phyloP scores from a whole-genome alignment of 1,140 invertebrate genomes.

The Trinorchestia longiramus region DNA sequence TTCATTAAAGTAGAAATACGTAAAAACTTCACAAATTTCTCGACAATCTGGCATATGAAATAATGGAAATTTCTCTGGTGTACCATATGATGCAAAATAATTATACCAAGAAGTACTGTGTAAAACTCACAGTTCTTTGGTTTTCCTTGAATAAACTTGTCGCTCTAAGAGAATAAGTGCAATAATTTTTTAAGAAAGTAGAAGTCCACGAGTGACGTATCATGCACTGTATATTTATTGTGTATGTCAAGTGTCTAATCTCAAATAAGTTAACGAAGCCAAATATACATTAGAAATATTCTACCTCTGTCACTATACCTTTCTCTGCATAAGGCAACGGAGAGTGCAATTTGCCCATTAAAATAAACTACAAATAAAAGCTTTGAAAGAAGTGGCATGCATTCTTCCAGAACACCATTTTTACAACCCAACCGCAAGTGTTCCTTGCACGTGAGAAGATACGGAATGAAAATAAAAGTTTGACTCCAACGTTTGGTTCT shows the following conservation, averaged over 20 bases:
- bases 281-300: conserved; percentile 1
- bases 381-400: not conserved
- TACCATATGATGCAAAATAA: not conserved
- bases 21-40: not conserved
- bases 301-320: not conserved
- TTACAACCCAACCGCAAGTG: too few species aligned
- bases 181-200: not conserved
- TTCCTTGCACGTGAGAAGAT: too few species aligned
- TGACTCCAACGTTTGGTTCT: too few species aligned
- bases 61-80: not conserved
- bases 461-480: too few species aligned
- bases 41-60: not conserved
- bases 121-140: not conserved
- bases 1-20: not conserved
- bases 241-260: not conserved
- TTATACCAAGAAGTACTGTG: not conserved
- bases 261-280: not conserved
- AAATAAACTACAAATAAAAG: not conserved
- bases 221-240: not conserved
- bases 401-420: not conserved
- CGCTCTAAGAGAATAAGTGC: not conserved
- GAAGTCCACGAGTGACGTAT: not conserved
- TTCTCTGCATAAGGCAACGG: not conserved
- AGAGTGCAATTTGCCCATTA: not conserved
- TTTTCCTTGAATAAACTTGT: not conserved